These are phyloP conservation scores for Chionis minor DNA, from an alignment of 2,113 vertebrate genomes.

Conservation along the genomic window DNA sequence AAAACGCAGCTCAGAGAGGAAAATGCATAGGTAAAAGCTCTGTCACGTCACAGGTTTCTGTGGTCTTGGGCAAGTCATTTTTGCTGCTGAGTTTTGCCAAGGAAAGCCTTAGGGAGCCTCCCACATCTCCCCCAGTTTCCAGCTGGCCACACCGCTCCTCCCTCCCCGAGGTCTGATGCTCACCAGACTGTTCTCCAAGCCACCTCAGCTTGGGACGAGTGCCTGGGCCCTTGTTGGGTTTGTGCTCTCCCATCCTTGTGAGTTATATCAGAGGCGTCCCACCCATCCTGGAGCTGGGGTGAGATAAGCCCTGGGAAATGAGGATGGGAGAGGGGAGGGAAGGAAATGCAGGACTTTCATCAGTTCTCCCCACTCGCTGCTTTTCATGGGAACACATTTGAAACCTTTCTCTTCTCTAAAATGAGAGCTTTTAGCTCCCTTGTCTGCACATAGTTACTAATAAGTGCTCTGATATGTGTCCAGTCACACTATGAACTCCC, in stretches of 20 bases:
- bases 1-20: background rate
- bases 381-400: background rate
- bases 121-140: background rate
- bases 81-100: background rate
- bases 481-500: background rate
- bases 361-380: background rate
- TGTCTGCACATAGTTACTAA: background rate
- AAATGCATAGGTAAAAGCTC: background rate
- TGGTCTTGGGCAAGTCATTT: background rate
- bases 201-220: fast-evolving
- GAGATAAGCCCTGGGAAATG: background rate
- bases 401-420: background rate
- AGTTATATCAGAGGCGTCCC: background rate
- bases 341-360: background rate
- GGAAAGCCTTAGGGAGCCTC: background rate
- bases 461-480: constrained; percentile 3
- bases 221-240: background rate
- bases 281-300: background rate
- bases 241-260: background rate
- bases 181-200: background rate
- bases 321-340: background rate
- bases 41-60: background rate
- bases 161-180: background rate
- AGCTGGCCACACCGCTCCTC: background rate
- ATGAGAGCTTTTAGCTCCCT: background rate